Evolutionary conservation across 1,140 invertebrate genomes (phyloP).

Genomic region (Pentalonia nigronervosa): DNA sequence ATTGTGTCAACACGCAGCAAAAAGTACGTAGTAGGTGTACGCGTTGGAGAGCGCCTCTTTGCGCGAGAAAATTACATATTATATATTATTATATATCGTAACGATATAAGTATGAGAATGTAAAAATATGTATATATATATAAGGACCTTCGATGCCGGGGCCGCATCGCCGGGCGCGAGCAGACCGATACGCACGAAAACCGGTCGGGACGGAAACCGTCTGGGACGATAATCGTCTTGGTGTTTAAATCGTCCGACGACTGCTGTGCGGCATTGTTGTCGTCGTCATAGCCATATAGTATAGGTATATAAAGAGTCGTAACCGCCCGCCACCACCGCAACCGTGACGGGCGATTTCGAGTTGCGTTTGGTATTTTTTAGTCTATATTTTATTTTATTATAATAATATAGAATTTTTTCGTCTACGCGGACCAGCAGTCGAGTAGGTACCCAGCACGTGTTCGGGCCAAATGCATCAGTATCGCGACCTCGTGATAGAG

Average conservation of each 20-base stretch:
- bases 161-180: not conserved
- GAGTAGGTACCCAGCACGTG: too few species aligned
- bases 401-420: not conserved
- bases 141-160: not conserved
- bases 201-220: conserved; percentile 40
- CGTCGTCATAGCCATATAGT: not conserved
- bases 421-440: not conserved
- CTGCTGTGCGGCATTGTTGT: not conserved
- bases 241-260: not conserved
- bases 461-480: too few species aligned
- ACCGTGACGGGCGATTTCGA: too few species aligned
- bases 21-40: too few species aligned
- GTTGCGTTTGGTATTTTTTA: not conserved
- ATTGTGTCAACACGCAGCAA: not conserved
- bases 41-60: not conserved
- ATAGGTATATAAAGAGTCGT: not conserved
- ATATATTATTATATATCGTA: not conserved
- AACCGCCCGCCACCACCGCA: not conserved
- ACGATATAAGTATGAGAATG: not conserved
- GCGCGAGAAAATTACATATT: not conserved
- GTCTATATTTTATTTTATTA: not conserved
- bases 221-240: conserved; percentile 14
- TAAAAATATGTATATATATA: not conserved
- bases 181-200: conserved; percentile 6
- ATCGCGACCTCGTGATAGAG: not conserved